These are phyloP conservation scores for Zophobas atratus DNA, from an alignment of 1,140 invertebrate species.

Conservation along the genomic window DNA sequence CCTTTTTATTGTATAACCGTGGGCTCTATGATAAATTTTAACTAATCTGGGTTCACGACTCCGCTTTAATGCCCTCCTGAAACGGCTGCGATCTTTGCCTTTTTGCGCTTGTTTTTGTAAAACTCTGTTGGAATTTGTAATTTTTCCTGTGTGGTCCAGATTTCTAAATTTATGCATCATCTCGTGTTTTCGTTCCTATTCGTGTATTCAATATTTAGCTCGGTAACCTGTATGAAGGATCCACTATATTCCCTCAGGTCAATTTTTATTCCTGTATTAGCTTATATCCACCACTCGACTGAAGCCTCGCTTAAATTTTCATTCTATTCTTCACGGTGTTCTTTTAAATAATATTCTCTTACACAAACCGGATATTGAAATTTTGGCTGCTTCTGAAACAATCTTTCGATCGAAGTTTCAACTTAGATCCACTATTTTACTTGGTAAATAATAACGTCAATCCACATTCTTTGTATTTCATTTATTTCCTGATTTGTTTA, in stretches of 20 bases:
- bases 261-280: conserved; percentile 25
- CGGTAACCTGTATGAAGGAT: conserved; percentile 13
- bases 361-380: conserved; percentile 25
- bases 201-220: conserved; percentile 29
- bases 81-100: conserved; percentile 5
- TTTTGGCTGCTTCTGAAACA: not conserved
- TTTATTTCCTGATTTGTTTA: no score
- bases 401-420: not conserved
- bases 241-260: conserved; percentile 2
- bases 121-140: not conserved
- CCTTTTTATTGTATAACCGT: conserved; percentile 36
- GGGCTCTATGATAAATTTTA: conserved; percentile 18
- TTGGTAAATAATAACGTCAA: no score
- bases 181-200: conserved; percentile 9
- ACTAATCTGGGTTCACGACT: conserved; percentile 22
- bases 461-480: no score
- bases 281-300: conserved; percentile 19
- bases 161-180: conserved; percentile 9
- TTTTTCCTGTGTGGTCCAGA: conserved; percentile 8
- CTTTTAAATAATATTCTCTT: conserved; percentile 10
- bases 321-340: conserved; percentile 10
- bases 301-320: conserved; percentile 30
- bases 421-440: no score
- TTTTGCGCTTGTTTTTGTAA: conserved; percentile 1
- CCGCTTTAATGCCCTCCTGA: conserved; percentile 5